Base-by-base conservation (phyloP, 1,140 invertebrate species). In the Anagrus nilaparvatae region DNA sequence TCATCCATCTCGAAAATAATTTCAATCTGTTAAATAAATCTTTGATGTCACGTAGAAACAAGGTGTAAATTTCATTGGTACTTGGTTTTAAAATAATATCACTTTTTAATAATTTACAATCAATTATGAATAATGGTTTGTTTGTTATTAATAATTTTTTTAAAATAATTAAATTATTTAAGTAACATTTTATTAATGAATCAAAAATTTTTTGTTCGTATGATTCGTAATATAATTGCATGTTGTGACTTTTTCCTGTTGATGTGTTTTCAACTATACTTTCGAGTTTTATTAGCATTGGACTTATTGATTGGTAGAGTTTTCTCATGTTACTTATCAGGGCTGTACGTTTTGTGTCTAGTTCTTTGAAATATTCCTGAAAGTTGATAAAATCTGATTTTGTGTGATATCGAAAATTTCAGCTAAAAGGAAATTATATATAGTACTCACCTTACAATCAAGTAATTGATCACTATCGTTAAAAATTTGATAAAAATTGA, bases 281-380 rank as follows among this genome's bases (percentile, higher is more conserved):
- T 63, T 93, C 87, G 46, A 91, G 61, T 62, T 91, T 92, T 36
- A 79, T 81, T 1, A 93, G 60, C 30, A 88, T 74, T 0, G 85
- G 84, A 1, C 79, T 78, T 18, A 85, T 73, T 2, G 78, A 77
- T 27, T 79, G 71, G 53, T 89, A 90, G 4, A 79, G 73, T 21
- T 77, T 74, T 1, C 75, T 66, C 60, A 91, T 72, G 6, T 71
- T 58, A 2, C 75, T 72, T 10, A 83, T 64, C 31, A 79, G 73
- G 47, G 81, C 75, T 3, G 73, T 73, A 3, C 86, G 72, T 30
- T 77, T 72, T n/a, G 65, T 65, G 44, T 82, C 76, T 32, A 90
- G 69, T 47, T 77, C 65, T 36, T 71, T 60, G 59, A 84, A 87
- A 55, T 76, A 87, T 24, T 73, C 68, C 76, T 84, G 12, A 10